Conservation (phyloP, 2,797 vertebrate genomes). For the Tangara arthus region DNA sequence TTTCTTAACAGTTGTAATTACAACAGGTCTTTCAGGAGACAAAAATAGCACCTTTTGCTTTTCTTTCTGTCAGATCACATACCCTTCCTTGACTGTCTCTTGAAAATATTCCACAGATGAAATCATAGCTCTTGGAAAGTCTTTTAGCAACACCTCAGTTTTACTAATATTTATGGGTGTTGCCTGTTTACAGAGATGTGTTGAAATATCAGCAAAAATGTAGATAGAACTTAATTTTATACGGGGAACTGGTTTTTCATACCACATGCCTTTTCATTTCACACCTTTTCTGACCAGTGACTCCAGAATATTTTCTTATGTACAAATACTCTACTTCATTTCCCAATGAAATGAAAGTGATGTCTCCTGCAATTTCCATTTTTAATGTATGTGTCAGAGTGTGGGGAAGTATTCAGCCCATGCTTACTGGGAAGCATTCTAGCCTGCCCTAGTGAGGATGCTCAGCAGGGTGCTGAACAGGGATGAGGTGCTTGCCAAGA, state of each 20-base stretch:
- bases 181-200: background rate
- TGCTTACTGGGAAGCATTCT: background rate
- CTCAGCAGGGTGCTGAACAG: background rate
- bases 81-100: background rate
- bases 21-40: constrained; percentile 1
- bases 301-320: background rate
- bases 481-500: background rate
- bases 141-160: background rate
- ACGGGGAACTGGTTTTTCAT: background rate
- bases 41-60: constrained; percentile 24
- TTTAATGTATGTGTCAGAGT: background rate
- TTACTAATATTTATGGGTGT: background rate
- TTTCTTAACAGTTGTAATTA: constrained; percentile 2
- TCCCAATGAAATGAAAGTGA: background rate
- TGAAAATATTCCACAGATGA: background rate
- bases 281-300: background rate
- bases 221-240: background rate
- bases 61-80: background rate
- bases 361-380: background rate
- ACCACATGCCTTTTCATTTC: background rate
- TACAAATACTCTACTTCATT: background rate
- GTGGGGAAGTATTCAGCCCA: background rate
- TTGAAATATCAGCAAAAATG: background rate
- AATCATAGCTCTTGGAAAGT: constrained; percentile 6
- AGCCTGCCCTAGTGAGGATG: background rate